Conservation (phyloP, 2,888 invertebrate genomes). For the Agrotis clavis region DNA sequence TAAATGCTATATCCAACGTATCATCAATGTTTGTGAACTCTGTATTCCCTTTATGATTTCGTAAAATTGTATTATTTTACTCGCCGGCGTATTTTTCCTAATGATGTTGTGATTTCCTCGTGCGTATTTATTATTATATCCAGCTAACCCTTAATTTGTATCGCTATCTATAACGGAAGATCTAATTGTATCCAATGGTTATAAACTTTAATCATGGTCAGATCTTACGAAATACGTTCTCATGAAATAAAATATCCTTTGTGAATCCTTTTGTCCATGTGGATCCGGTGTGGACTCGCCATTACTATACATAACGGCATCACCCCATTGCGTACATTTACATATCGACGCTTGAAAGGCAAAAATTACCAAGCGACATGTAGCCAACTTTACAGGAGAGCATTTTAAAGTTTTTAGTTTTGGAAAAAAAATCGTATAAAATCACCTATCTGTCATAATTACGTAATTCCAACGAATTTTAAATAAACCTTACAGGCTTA, state of each 20-base stretch:
- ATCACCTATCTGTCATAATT: too few species aligned
- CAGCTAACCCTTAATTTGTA: neutral
- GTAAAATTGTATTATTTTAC: slow-evolving; percentile 17
- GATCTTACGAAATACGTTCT: slow-evolving; percentile 14
- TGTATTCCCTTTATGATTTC: slow-evolving; percentile 17
- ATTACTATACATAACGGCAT: slow-evolving; percentile 54
- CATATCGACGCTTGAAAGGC: too few species aligned
- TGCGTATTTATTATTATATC: slow-evolving; percentile 11
- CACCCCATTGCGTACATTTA: slow-evolving; percentile 55
- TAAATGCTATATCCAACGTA: slow-evolving; percentile 19
- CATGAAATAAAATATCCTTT: slow-evolving; percentile 33
- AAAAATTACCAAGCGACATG: too few species aligned
- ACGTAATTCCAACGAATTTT: too few species aligned
- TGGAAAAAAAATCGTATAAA: too few species aligned
- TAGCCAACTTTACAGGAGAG: too few species aligned
- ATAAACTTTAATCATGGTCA: slow-evolving; percentile 35
- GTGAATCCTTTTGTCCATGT: slow-evolving; percentile 28
- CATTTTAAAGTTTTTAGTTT: too few species aligned
- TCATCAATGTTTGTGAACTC: slow-evolving; percentile 7
- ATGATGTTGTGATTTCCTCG: slow-evolving; percentile 34
- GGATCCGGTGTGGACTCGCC: slow-evolving; percentile 23
- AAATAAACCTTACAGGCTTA: too few species aligned
- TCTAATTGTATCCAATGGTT: slow-evolving; percentile 19
- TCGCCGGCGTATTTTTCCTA: slow-evolving; percentile 19
- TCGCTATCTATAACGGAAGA: slow-evolving; percentile 1